phyloP scores from a whole-genome alignment of 2,113 vertebrate species.

The Asarcornis scutulata region DNA sequence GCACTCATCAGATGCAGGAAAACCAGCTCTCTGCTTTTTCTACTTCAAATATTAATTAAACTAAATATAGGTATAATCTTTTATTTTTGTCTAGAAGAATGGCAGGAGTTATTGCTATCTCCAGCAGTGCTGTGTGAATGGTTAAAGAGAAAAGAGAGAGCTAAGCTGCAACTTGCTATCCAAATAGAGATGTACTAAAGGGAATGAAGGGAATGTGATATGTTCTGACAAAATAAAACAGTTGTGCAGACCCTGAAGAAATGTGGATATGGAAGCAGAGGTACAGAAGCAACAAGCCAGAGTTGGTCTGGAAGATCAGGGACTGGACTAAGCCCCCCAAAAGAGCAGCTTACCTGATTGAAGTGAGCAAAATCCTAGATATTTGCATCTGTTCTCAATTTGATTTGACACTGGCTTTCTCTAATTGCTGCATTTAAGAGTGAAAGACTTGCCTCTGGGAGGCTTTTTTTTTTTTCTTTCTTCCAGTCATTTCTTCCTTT shows the following conservation, averaged over 20 bases:
- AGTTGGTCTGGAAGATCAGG: neutral
- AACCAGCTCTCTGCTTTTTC: constrained; percentile 9
- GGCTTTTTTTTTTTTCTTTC: neutral
- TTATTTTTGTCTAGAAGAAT: neutral
- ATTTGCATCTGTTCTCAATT: neutral
- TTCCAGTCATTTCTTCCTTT: neutral
- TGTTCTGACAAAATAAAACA: neutral
- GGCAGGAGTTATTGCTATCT: constrained; percentile 7
- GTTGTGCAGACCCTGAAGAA: neutral
- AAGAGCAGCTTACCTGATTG: neutral
- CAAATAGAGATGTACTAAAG: neutral
- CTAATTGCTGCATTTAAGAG: neutral
- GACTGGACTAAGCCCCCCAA: neutral
- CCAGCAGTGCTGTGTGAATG: neutral
- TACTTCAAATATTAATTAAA: constrained; percentile 28
- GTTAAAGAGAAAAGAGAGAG: neutral
- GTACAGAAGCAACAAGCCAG: neutral
- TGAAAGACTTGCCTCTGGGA: neutral
- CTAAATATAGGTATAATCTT: neutral
- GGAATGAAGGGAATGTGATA: rapidly evolving
- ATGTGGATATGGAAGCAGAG: neutral
- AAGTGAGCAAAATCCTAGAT: neutral
- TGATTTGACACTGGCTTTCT: neutral
- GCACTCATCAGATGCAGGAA: neutral
- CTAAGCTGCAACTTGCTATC: neutral